These are phyloP conservation scores for Platalea minor DNA, from an alignment of 2,797 vertebrate species.

Conservation along the genomic window DNA sequence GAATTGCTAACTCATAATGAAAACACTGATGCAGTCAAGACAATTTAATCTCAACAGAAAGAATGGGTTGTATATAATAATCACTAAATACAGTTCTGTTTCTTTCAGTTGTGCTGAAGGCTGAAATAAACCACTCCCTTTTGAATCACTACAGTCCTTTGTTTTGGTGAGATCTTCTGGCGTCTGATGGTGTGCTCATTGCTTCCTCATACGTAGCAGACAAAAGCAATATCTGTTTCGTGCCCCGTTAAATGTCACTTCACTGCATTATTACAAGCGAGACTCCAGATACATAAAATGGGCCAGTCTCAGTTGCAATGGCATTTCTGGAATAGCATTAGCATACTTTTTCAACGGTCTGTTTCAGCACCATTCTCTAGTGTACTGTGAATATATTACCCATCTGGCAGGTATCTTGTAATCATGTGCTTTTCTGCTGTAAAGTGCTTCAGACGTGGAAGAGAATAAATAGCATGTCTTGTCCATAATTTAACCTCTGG, in stretches of 20 bases:
- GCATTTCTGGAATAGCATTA: background rate
- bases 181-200: background rate
- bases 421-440: background rate
- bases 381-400: conserved; percentile 20
- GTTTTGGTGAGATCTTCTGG: background rate
- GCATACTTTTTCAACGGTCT: background rate
- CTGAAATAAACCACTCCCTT: background rate
- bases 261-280: conserved; percentile 58
- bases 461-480: background rate
- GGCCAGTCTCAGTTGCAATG: background rate
- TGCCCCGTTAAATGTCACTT: conserved; percentile 39
- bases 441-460: background rate
- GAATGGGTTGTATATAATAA: background rate
- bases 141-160: background rate
- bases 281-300: conserved; percentile 2
- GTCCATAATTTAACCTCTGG: background rate
- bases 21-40: background rate
- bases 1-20: background rate
- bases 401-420: conserved; percentile 53
- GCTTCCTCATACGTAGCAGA: conserved; percentile 7
- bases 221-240: background rate
- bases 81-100: background rate
- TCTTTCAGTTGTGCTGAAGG: background rate
- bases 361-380: conserved; percentile 9
- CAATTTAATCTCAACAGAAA: background rate